A percentile compares a stretch with the other conserved stretches of the same genome.
These are phyloP conservation scores for Himalopsyche kuldschensis DNA, from an alignment of 2,888 invertebrate species.

Conservation along the genomic window DNA sequence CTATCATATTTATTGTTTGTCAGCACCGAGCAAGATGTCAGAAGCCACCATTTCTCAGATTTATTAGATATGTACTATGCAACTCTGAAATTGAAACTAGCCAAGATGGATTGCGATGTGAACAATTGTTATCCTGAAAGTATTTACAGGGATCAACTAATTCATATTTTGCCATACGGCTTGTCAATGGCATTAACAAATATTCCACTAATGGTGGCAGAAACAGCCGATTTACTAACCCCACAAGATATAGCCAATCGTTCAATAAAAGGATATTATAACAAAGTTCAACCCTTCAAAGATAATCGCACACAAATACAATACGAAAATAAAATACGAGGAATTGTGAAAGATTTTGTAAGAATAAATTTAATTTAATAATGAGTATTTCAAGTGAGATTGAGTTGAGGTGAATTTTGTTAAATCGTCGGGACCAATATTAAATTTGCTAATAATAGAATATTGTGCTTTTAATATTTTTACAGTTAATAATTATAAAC, in stretches of 20 bases:
- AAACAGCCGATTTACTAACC: not conserved
- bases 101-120: not conserved
- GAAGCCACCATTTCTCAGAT: not conserved
- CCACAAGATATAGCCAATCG: not conserved
- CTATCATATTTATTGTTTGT: constrained; percentile 3
- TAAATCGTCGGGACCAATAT: too few species aligned
- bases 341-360: not conserved
- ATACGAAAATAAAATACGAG: not conserved
- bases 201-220: not conserved
- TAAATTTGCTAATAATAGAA: too few species aligned
- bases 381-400: too few species aligned
- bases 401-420: too few species aligned
- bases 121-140: not conserved
- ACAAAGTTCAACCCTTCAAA: not conserved
- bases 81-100: not conserved
- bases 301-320: not conserved
- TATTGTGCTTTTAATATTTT: too few species aligned
- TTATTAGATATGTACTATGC: not conserved
- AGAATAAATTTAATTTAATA: not conserved
- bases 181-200: not conserved
- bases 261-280: not conserved
- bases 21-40: not conserved
- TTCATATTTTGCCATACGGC: not conserved
- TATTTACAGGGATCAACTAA: not conserved
- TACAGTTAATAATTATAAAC: too few species aligned